Conservation (phyloP, 1,140 invertebrate genomes). For the Aphis craccivora region DNA sequence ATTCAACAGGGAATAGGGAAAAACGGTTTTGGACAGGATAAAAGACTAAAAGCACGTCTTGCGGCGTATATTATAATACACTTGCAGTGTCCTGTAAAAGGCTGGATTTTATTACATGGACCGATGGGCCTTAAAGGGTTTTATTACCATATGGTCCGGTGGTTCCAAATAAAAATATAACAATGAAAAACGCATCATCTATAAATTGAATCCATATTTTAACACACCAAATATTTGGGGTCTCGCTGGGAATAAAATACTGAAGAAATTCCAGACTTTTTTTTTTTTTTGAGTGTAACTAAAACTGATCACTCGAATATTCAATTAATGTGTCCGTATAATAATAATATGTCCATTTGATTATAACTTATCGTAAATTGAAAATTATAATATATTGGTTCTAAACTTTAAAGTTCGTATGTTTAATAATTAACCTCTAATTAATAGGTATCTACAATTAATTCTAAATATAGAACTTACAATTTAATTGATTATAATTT, state of each 20-base stretch:
- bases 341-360: neutral
- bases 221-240: neutral
- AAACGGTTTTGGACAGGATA: neutral
- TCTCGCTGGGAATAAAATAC: neutral
- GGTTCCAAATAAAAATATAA: constrained; percentile 8
- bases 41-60: neutral
- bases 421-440: neutral
- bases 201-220: constrained; percentile 3
- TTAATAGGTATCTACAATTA: neutral
- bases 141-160: neutral
- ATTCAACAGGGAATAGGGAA: neutral
- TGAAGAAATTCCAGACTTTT: neutral
- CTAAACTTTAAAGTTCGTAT: neutral
- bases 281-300: neutral
- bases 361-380: neutral
- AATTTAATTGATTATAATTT: neutral
- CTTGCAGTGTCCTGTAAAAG: neutral
- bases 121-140: constrained; percentile 21
- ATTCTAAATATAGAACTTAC: neutral
- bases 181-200: constrained; percentile 19
- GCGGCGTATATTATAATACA: neutral
- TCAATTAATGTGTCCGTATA: neutral
- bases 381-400: neutral
- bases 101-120: constrained; percentile 29
- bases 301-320: neutral